These are phyloP conservation scores for Invenusta paracnida DNA, from an alignment of 2,888 invertebrate species.

Conservation along the genomic window DNA sequence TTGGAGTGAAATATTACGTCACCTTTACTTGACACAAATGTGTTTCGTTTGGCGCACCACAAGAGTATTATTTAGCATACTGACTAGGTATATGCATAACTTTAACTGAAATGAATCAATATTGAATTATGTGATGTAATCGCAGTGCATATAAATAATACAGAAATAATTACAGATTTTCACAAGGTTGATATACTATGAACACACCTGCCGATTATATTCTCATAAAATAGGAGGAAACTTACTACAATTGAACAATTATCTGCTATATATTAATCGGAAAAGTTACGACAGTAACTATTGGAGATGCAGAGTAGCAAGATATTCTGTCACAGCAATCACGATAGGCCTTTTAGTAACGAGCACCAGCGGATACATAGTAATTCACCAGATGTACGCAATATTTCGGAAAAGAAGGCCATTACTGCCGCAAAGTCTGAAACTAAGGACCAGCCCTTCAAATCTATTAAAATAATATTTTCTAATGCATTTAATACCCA, in stretches of 20 bases:
- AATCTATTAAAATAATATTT: not conserved
- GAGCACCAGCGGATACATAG: not conserved
- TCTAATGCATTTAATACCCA: not conserved
- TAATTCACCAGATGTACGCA: not conserved
- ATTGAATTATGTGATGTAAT: not conserved
- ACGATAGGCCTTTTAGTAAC: slow-evolving; percentile 21
- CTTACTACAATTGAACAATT: slow-evolving; percentile 2
- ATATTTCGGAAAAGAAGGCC: slow-evolving; percentile 7
- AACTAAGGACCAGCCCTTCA: not conserved
- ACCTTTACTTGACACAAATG: too few relatives aligned
- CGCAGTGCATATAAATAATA: not conserved
- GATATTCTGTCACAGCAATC: slow-evolving; percentile 20
- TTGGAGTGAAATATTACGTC: too few relatives aligned
- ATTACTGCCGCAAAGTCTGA: too few relatives aligned
- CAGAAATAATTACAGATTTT: not conserved
- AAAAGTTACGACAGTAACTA: slow-evolving; percentile 7
- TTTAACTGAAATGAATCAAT: not conserved
- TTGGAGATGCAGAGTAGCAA: slow-evolving; percentile 25
- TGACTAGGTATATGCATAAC: not conserved
- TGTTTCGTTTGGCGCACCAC: too few relatives aligned
- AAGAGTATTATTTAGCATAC: not conserved
- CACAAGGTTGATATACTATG: not conserved
- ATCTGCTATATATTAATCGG: slow-evolving; percentile 1
- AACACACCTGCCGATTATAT: not conserved
- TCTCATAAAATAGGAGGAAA: slow-evolving; percentile 1